A percentile compares a stretch with the other conserved stretches of the same genome.
Evolutionary conservation across 2,888 invertebrate species (phyloP).

Genomic region (Sesia apiformis): DNA sequence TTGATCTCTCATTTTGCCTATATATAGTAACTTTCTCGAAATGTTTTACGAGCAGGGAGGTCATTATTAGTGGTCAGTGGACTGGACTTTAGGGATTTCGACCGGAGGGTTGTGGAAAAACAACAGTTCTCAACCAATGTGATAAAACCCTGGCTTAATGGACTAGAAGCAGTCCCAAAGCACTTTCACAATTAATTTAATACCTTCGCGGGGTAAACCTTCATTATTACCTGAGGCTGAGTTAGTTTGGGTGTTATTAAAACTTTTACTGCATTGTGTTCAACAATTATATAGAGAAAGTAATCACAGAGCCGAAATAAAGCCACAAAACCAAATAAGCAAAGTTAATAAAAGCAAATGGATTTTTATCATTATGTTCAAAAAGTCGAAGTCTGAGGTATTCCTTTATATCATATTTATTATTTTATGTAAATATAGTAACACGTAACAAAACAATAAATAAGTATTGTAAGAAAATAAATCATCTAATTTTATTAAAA

Average conservation of each 20-base stretch:
- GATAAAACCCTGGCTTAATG: constrained; percentile 56
- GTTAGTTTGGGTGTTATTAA: constrained; percentile 19
- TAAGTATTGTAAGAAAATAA: no score
- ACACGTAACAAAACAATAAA: no score
- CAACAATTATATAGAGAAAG: neutral
- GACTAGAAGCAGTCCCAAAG: constrained; percentile 47
- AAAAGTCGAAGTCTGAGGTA: neutral
- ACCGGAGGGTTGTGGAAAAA: constrained; percentile 49
- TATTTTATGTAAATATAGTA: no score
- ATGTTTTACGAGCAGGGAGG: constrained; percentile 9
- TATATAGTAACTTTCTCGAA: constrained; percentile 8
- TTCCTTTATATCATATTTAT: no score
- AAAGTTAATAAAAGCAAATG: neutral
- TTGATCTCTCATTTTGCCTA: constrained; percentile 16
- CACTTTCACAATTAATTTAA: constrained; percentile 60
- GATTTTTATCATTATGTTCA: neutral
- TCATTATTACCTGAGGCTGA: constrained; percentile 18
- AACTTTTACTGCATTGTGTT: constrained; percentile 15
- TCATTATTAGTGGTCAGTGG: constrained; percentile 21
- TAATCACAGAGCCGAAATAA: neutral
- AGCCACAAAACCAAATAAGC: neutral
- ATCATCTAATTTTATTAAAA: no score
- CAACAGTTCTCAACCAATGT: constrained; percentile 49
- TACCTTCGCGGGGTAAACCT: constrained; percentile 28
- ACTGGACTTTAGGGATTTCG: constrained; percentile 56